Evolutionary conservation across 2,888 invertebrate genomes (phyloP).

Genomic region (Parnassius smintheus): DNA sequence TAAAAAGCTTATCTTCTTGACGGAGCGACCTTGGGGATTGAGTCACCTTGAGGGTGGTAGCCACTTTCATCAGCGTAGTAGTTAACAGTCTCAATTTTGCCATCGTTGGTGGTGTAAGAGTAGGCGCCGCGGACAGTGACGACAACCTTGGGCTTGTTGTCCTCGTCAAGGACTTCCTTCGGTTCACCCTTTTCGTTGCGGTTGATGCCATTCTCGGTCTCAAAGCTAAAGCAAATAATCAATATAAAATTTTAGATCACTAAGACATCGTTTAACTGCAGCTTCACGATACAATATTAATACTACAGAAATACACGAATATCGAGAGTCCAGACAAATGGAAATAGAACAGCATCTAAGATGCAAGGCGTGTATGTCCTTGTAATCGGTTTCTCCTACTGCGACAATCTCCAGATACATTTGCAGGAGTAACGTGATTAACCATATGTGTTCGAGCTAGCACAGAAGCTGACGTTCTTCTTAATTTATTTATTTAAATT

Average conservation of each 20-base stretch:
- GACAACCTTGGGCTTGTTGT: slow-evolving; percentile 78
- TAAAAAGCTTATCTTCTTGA: slow-evolving; percentile 39
- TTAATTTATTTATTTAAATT: too few species aligned
- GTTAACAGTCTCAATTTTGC: slow-evolving; percentile 69
- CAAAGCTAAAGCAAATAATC: slow-evolving; percentile 52
- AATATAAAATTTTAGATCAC: not conserved
- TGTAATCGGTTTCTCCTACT: too few species aligned
- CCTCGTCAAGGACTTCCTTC: slow-evolving; percentile 69
- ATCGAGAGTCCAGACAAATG: too few species aligned
- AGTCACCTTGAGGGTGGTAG: slow-evolving; percentile 82
- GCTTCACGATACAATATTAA: too few species aligned
- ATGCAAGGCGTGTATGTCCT: too few species aligned
- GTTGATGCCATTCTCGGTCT: slow-evolving; percentile 79
- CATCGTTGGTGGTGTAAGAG: slow-evolving; percentile 79
- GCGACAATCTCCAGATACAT: too few species aligned
- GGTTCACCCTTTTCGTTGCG: slow-evolving; percentile 73
- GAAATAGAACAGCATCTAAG: too few species aligned
- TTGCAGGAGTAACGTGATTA: too few species aligned
- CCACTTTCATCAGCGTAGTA: slow-evolving; percentile 84
- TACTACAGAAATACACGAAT: too few species aligned
- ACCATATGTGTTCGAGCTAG: too few species aligned
- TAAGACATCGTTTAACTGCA: too few species aligned
- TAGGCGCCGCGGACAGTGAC: slow-evolving; percentile 82
- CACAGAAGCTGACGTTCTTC: too few species aligned
- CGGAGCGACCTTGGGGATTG: slow-evolving; percentile 79